These are phyloP conservation scores for Gobio occitaniae DNA, from an alignment of 2,797 vertebrate species.

Conservation along the genomic window DNA sequence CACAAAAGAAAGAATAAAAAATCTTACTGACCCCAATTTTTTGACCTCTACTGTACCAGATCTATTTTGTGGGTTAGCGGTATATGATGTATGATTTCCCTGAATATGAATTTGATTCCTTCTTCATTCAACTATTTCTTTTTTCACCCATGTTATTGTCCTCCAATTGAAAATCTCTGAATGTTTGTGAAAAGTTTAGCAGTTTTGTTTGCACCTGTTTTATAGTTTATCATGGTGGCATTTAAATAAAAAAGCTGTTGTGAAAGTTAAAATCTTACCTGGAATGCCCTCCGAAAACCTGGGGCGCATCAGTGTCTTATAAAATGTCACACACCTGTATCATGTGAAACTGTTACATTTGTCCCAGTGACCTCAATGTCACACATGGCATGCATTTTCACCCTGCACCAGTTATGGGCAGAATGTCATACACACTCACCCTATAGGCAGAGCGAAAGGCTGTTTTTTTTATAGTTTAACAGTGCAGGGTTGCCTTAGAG, in stretches of 20 bases:
- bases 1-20: neutral
- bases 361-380: conserved; percentile 34
- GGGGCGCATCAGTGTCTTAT: neutral
- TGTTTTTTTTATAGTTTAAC: neutral
- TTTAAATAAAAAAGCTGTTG: neutral
- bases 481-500: neutral
- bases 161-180: neutral
- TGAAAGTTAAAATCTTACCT: conserved; percentile 20
- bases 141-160: neutral
- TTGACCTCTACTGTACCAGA: no score
- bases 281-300: neutral
- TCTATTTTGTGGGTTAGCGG: no score
- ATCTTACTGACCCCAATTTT: neutral
- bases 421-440: conserved; percentile 5
- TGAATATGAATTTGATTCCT: neutral
- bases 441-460: neutral
- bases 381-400: conserved; percentile 24
- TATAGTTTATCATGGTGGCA: neutral
- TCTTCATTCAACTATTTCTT: neutral
- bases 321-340: conserved; percentile 42
- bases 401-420: conserved; percentile 2
- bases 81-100: neutral
- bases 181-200: neutral
- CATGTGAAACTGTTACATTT: conserved; percentile 16
- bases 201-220: neutral